Evolutionary conservation across 2,888 invertebrate genomes (phyloP), one percentile per base, ranked within the genome.

Genomic region (Melanophora roralis): DNA sequence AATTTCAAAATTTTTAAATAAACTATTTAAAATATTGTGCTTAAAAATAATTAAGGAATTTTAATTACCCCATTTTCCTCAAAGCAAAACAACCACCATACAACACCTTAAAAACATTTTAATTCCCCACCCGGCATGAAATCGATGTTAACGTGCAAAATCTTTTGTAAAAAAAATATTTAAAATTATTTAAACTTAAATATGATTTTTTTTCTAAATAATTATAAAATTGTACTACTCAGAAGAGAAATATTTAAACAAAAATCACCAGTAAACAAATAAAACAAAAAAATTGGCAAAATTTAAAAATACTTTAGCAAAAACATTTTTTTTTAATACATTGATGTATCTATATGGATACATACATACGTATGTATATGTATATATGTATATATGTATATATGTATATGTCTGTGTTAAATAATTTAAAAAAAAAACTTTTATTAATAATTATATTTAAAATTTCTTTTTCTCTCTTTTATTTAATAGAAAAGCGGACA

Each of bases 401-500:
- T 27, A 6, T 5, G 27, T 27, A 6, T 27, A 27, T 27, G 27
- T 27, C 3, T 27, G 27, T 27, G 3, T 27, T 27, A n/a, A 27
- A 27, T 27, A 27, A 27, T 3, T 3, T 27, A 27, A 27, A 27
- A 16, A 53, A 53, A 14, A 16, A 27, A 34, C 6, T 6, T 11
- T 9, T 23, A 23, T 47, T 36, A 27, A 27, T 27, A 27, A 27
- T 27, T 27, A 23, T 49, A 7, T 36, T 11, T 23, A 23, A 14
- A 23, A 23, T n/a, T 23, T 53, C 11, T 78, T 16, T 80, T 55
- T 49, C 72, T 67, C 65, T 82, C 83, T 69, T 76, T 47, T 73
- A 69, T 71, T 79, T 84, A 89, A 87, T 93, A 98, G 98, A 97
- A 96, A 93, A 95, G 95, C 88, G 98, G 98, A 45, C 93, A 95